Base-by-base conservation (phyloP, 2,888 invertebrate species). In the Stenotaenia linearis region DNA sequence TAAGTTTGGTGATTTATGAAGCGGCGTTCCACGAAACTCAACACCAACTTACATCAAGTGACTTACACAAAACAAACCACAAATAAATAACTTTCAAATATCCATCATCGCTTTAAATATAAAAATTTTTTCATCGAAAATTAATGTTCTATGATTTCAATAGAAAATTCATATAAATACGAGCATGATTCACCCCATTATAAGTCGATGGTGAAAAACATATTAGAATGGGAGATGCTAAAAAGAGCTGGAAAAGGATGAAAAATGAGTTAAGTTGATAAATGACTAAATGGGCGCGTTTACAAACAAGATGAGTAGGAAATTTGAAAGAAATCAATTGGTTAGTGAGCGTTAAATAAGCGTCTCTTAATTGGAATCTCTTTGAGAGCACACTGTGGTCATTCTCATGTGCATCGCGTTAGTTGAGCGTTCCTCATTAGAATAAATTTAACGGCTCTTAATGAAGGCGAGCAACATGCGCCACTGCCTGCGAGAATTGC, bases 361-460 rank as follows among this genome's bases (percentile, higher is more conserved):
- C 69, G 69, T 69, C 69, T 69, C 69, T 69, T 69, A 69, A 69
- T 69, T 69, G 69, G 69, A 69, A 69, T 69, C 69, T 69, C 25
- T 69, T 12, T 69, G 25, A 25, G 69, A 28, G 69, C 28, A 32
- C n/a, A 23, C 56, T 69, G 69, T 69, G 69, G 69, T 69, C 69
- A 69, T 69, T 69, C 69, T 69, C 28, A 69, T 69, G 69, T 69
- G 69, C 15, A 69, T 12, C 69, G 69, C 69, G 69, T 28, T 69
- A 69, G 69, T 69, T 69, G 69, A 69, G 69, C 69, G 69, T 69
- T 69, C 69, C 69, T 69, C 69, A 69, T 69, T 69, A 69, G 69
- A 69, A 69, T 69, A 69, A 69, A 69, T 69, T 69, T 69, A 69
- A 69, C 69, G 69, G 69, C 69, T 69, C 69, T 69, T 69, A 69